A percentile compares a stretch with the other conserved stretches of the same genome.
Evolutionary conservation across 2,888 invertebrate species (phyloP).

Genomic region (Andrena camellia): DNA sequence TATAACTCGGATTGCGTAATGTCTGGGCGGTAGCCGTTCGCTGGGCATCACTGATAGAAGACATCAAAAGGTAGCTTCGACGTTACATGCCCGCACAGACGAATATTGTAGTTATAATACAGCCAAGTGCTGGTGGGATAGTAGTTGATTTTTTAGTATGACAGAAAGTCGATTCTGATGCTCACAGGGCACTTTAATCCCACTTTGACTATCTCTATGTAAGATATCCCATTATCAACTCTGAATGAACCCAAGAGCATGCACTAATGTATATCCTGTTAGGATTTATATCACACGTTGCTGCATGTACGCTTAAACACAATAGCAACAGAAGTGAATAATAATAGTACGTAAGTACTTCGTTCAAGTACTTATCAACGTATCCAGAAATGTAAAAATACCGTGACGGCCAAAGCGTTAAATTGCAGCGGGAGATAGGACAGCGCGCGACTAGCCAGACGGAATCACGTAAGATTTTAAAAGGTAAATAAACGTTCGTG

Average conservation of each 20-base stretch:
- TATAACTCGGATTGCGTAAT: constrained; percentile 37
- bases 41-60: constrained; percentile 1
- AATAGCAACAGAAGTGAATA: not conserved
- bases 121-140: too few species aligned
- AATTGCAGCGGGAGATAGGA: constrained; percentile 27
- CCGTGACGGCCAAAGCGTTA: not conserved
- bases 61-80: not conserved
- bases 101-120: too few species aligned
- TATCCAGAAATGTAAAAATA: too few species aligned
- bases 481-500: constrained; percentile 26
- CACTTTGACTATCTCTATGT: too few species aligned
- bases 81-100: not conserved
- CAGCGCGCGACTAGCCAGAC: not conserved
- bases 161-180: too few species aligned
- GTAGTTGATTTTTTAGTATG: too few species aligned
- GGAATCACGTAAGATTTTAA: not conserved
- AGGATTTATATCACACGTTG: not conserved
- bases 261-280: too few species aligned
- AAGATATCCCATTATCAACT: too few species aligned
- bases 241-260: too few species aligned
- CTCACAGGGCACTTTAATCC: too few species aligned
- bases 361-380: too few species aligned
- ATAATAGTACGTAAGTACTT: too few species aligned
- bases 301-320: not conserved
- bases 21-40: not conserved